Evolutionary conservation across 2,797 vertebrate species (phyloP), one percentile per base, ranked within the genome.

Genomic region (Enteromius thamalakanensis): DNA sequence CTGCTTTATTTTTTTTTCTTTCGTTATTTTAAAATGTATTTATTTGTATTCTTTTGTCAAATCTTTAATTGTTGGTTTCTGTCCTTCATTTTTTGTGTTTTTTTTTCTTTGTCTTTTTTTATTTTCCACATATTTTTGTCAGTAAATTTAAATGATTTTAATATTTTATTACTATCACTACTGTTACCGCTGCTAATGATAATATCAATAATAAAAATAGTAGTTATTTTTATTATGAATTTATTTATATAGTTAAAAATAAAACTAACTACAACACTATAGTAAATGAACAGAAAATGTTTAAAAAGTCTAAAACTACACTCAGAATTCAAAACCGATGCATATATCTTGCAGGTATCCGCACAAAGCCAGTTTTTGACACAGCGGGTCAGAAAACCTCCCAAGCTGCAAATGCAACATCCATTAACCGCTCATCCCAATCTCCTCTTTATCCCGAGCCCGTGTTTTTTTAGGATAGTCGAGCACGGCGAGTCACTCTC

Each of bases 401-500:
- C 58, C 21, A 76, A 67, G 45, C 47, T 26, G 70, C 32, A 67
- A 82, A 53, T 37, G 47, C 65, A 60, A 67, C 79, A 69, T 60
- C 55, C 72, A 58, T 78, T 84, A 83, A 82, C n/a, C 21, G 79
- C 68, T 77, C 80, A 80, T 58, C 55, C 68, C 76, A 10, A 32
- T 51, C 65, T 83, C 70, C 81, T 70, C 71, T 81, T 79, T 78
- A 68, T 81, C 68, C 19, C 32, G 55, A 47, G 81, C 77, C 79
- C 8, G 15, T 85, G n/a, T 85, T 81, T 84, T 84, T 82, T 62
- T 37, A 77, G 76, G 81, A 76, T 84, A 80, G 70, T 75, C 34
- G 17, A 47, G 29, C 77, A 49, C 81, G 70, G 71, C 26, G 82
- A 83, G 72, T 49, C 76, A 32, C 77, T 83, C 71, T 83, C 29